phyloP scores from a whole-genome alignment of 2,797 vertebrate genomes.

The Anas georgica region DNA sequence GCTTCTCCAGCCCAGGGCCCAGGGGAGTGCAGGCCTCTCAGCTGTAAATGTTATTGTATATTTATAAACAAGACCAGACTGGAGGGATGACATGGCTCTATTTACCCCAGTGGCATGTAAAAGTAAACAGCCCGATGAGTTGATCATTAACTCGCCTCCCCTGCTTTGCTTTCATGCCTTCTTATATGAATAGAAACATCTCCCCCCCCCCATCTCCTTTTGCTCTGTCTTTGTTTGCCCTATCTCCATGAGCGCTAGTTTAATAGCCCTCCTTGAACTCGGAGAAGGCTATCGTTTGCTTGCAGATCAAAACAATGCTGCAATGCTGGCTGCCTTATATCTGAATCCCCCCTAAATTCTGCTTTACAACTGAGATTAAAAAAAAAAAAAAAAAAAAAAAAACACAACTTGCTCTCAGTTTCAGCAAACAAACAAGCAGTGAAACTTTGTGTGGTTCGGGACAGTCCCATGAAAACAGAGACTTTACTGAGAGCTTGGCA shows the following conservation, averaged over 20 bases:
- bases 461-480: conserved; percentile 11
- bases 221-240: conserved; percentile 67
- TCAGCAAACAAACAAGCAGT: conserved; percentile 28
- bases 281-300: conserved; percentile 47
- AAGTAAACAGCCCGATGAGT: conserved; percentile 37
- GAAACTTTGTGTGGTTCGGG: background rate
- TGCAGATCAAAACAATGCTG: conserved; percentile 64
- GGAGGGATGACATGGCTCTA: conserved; percentile 19
- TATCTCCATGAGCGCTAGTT: conserved; percentile 66
- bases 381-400: background rate
- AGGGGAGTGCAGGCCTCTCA: background rate
- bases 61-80: conserved; percentile 38
- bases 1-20: background rate
- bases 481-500: conserved; percentile 7
- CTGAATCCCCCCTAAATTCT: conserved; percentile 22
- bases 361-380: conserved; percentile 48
- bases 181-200: conserved; percentile 12
- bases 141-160: conserved; percentile 37
- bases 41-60: conserved; percentile 9
- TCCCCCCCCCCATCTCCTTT: background rate
- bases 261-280: conserved; percentile 73
- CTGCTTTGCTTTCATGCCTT: conserved; percentile 16
- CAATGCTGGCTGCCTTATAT: conserved; percentile 57
- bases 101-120: conserved; percentile 60
- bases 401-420: conserved; percentile 16